Evolutionary conservation across 2,797 vertebrate species (phyloP).

Genomic region (Dermochelys coriacea): DNA sequence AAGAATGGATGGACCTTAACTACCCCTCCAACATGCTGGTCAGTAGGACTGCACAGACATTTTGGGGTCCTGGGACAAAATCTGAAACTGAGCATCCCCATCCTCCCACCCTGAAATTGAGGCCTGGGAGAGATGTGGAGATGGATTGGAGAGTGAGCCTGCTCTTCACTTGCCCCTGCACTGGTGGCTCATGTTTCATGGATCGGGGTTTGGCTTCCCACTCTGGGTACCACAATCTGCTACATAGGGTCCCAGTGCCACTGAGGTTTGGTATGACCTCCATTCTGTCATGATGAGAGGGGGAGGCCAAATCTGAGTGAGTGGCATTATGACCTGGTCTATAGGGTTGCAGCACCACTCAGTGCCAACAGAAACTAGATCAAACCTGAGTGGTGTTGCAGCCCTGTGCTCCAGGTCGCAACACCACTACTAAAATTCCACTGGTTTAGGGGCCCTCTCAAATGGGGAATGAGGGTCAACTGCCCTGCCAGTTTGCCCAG

Average conservation of each 20-base stretch:
- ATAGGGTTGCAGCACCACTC: background rate
- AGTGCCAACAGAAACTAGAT: background rate
- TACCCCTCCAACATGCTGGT: accelerated
- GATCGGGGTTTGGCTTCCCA: background rate
- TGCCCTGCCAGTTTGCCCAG: background rate
- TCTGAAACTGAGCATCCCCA: background rate
- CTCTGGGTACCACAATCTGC: background rate
- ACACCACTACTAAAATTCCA: background rate
- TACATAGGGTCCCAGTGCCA: background rate
- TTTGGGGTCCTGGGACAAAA: background rate
- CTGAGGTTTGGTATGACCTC: background rate
- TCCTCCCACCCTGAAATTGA: background rate
- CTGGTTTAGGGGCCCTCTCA: background rate
- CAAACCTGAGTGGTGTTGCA: background rate
- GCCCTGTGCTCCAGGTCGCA: background rate
- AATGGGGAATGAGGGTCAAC: background rate
- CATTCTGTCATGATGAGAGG: background rate
- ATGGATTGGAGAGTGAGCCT: background rate
- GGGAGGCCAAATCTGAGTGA: background rate
- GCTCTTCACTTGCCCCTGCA: background rate
- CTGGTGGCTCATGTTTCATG: background rate
- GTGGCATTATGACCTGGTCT: background rate
- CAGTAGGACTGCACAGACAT: background rate
- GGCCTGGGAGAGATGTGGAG: background rate
- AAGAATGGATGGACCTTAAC: background rate